Base-by-base conservation (phyloP, 2,113 vertebrate genomes). In the Saccopteryx leptura region DNA sequence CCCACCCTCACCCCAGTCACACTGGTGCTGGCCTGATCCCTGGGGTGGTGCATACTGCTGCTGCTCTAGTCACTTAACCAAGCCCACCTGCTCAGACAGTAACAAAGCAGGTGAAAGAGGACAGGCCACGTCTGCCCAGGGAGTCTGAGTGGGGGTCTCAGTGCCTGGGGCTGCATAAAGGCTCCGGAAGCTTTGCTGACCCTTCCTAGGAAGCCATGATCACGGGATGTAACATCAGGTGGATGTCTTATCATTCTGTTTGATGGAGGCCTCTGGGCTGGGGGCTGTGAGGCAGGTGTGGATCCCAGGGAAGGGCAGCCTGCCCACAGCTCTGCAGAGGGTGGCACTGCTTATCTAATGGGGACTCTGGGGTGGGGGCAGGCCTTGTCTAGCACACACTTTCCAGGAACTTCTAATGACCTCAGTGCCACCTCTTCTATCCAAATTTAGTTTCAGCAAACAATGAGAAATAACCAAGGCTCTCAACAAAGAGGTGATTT, bases 201-300 rank as follows among this genome's bases (percentile, higher is more conserved):
- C 3, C 76, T 54, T 52, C 63, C 63, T 3, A 1, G 46, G 58
- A 61, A 79, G 69, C 28, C 17, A 1, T 2, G 2, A 26, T 28
- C 23, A 5, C 3, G 4, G 72, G 7, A 4, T 28, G 18, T 31
- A 24, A 26, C 72, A 26, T 14, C 24, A 11, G 4, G 6, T 33
- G 10, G 10, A 8, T 33, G 21, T 9, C 19, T 28, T 23, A 17
- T 39, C 5, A 12, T 14, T 52, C 24, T 2, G 74, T 17, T 3
- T 31, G 74, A 28, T 1, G 17, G 54, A 14, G 24, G 58, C 23
- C 74, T 58, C 65, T 28, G 23, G 46, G 48, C 48, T 17, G 13
- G 0, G 50, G 33, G 71, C n/a, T 15, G 61, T 4, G 60, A 0
- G 19, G 50, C 14, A 3, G 26, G 28, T 26, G 3, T 4, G 9